These are phyloP conservation scores for Netelia melanura DNA, from an alignment of 2,888 invertebrate species.

Conservation along the genomic window DNA sequence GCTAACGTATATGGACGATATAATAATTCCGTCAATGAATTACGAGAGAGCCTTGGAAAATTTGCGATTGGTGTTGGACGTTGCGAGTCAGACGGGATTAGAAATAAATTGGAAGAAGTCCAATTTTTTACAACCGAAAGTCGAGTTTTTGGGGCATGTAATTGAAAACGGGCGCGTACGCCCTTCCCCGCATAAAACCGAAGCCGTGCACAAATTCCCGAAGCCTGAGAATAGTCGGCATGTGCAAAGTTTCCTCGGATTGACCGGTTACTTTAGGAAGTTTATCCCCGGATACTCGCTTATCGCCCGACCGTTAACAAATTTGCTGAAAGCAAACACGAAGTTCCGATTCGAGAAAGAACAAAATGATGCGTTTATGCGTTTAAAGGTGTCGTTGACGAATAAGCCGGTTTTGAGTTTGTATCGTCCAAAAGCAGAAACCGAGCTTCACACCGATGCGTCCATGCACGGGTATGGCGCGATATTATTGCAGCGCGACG, in stretches of 20 bases:
- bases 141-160: too few relatives aligned
- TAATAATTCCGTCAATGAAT: too few relatives aligned
- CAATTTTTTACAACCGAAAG: too few relatives aligned
- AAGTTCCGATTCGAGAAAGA: not conserved
- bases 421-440: slow-evolving; percentile 28
- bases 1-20: too few relatives aligned
- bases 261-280: slow-evolving; percentile 42
- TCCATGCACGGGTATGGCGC: slow-evolving; percentile 61
- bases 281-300: slow-evolving; percentile 12
- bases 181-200: not conserved
- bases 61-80: too few relatives aligned
- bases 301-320: slow-evolving; percentile 4
- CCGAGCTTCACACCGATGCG: slow-evolving; percentile 41
- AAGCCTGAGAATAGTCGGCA: not conserved
- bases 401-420: slow-evolving; percentile 39
- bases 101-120: too few relatives aligned
- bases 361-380: slow-evolving; percentile 16
- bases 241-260: slow-evolving; percentile 15
- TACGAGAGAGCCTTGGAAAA: too few relatives aligned
- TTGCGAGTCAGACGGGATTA: too few relatives aligned
- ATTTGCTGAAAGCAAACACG: not conserved
- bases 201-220: slow-evolving; percentile 2
- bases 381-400: not conserved
- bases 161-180: too few relatives aligned
- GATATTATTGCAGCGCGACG: too few relatives aligned